phyloP scores from a whole-genome alignment of 1,140 invertebrate species.

The Lepidurus apus region DNA sequence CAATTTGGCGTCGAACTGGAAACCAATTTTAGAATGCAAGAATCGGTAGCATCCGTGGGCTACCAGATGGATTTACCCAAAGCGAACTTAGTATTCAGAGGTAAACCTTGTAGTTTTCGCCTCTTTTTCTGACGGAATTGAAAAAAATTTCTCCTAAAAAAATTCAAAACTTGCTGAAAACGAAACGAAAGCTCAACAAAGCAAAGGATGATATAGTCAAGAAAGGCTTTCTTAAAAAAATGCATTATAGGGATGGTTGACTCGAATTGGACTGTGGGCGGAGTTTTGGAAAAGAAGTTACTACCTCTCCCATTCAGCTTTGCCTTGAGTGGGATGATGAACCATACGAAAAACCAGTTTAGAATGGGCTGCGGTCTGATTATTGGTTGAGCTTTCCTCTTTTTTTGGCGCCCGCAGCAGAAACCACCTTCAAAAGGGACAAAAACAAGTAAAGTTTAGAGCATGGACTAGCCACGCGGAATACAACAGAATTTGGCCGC shows the following conservation, averaged over 20 bases:
- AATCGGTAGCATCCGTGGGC: conserved; percentile 84
- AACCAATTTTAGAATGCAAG: conserved; percentile 77
- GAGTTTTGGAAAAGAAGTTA: conserved; percentile 88
- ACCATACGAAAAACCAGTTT: conserved; percentile 84
- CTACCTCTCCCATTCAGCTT: conserved; percentile 89
- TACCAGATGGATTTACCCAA: conserved; percentile 97
- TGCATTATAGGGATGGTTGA: conserved; percentile 73
- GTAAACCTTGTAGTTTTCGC: conserved; percentile 48
- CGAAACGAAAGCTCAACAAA: no score
- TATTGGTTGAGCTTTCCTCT: conserved; percentile 53
- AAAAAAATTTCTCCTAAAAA: background rate
- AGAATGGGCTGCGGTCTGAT: conserved; percentile 80
- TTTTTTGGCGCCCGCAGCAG: background rate
- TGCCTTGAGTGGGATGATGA: conserved; percentile 83
- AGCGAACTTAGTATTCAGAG: conserved; percentile 88
- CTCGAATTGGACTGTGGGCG: conserved; percentile 91
- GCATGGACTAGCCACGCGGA: background rate
- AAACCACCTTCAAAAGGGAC: background rate
- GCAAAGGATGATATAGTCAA: no score
- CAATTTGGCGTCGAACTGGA: conserved; percentile 78
- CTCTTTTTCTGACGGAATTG: background rate
- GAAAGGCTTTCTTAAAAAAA: conserved; percentile 25
- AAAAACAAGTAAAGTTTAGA: background rate
- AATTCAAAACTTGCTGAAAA: no score
- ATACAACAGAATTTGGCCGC: conserved; percentile 6